phyloP scores from a whole-genome alignment of 1,140 invertebrate species.

The Mylabris phalerata region DNA sequence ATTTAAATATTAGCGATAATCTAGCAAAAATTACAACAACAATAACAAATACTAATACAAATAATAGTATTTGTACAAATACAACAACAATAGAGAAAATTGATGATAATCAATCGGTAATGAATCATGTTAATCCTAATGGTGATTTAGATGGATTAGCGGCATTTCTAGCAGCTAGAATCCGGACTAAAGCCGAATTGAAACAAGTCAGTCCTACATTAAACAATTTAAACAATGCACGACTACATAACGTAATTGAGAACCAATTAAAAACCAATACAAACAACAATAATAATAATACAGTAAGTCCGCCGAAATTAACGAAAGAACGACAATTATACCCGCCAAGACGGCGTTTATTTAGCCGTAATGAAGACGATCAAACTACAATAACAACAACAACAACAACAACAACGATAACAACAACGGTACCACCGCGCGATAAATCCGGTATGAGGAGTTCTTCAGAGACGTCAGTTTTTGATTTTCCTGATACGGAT shows the following conservation, averaged over 20 bases:
- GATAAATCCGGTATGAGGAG: slow-evolving; percentile 49
- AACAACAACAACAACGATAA: too few relatives aligned
- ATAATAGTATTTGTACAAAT: background rate
- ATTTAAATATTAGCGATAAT: background rate
- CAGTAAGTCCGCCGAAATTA: slow-evolving; percentile 47
- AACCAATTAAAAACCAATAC: slow-evolving; percentile 19
- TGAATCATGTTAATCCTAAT: slow-evolving; percentile 24
- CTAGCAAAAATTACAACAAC: background rate
- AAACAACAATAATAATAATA: slow-evolving; percentile 7
- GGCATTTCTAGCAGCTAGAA: slow-evolving; percentile 54
- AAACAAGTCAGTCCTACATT: slow-evolving; percentile 57
- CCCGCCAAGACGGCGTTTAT: slow-evolving; percentile 44
- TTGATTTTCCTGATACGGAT: slow-evolving; percentile 55
- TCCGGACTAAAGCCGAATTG: slow-evolving; percentile 73
- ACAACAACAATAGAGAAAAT: background rate
- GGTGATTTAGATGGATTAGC: slow-evolving; percentile 48
- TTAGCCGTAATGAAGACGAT: slow-evolving; percentile 48
- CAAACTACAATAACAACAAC: slow-evolving; percentile 15
- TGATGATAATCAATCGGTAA: slow-evolving; percentile 19
- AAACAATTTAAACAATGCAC: slow-evolving; percentile 31
- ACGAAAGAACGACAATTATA: slow-evolving; percentile 43
- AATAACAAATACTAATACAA: background rate
- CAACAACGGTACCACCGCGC: slow-evolving; percentile 31
- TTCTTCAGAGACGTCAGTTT: slow-evolving; percentile 57
- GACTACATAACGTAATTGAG: slow-evolving; percentile 23